These are phyloP conservation scores for Sphaerophoria rueppellii DNA, from an alignment of 2,888 invertebrate species.

Conservation along the genomic window DNA sequence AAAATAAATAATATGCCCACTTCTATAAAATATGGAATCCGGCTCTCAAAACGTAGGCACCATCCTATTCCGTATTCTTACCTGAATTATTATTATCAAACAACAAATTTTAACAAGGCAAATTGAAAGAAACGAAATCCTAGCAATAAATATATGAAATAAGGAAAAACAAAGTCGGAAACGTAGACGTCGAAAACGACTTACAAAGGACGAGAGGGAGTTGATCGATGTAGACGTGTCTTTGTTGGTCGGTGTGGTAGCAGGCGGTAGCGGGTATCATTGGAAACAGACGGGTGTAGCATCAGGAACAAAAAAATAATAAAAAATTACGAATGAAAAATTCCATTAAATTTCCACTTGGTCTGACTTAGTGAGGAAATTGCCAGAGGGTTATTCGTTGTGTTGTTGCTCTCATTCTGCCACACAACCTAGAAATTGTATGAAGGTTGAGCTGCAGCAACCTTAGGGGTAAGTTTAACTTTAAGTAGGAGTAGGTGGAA, in stretches of 20 bases:
- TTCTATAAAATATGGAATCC: neutral
- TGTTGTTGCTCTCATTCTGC: slow-evolving; percentile 15
- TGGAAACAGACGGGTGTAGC: neutral
- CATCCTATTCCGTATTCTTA: neutral
- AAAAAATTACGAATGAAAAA: slow-evolving; percentile 58
- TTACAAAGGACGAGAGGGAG: neutral
- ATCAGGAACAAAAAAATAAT: neutral
- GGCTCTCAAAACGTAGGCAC: neutral
- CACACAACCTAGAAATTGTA: slow-evolving; percentile 14
- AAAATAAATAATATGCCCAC: too few species aligned
- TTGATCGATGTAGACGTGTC: too few species aligned
- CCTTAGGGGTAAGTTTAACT: neutral
- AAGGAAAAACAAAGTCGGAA: neutral
- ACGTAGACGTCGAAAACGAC: too few species aligned
- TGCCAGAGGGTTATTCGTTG: slow-evolving; percentile 44
- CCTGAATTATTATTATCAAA: slow-evolving; percentile 34
- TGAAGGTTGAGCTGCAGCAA: slow-evolving; percentile 1
- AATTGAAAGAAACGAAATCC: slow-evolving; percentile 28
- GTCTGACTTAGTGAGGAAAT: slow-evolving; percentile 64
- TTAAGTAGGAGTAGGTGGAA: too few species aligned
- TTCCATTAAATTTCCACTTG: slow-evolving; percentile 71
- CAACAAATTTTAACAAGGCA: slow-evolving; percentile 34
- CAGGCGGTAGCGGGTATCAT: neutral
- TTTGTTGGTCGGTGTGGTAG: neutral
- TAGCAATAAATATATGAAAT: slow-evolving; percentile 18